Evolutionary conservation across 2,113 vertebrate species (phyloP), one percentile per base, ranked within the genome.

Genomic region (Agelaius phoeniceus): DNA sequence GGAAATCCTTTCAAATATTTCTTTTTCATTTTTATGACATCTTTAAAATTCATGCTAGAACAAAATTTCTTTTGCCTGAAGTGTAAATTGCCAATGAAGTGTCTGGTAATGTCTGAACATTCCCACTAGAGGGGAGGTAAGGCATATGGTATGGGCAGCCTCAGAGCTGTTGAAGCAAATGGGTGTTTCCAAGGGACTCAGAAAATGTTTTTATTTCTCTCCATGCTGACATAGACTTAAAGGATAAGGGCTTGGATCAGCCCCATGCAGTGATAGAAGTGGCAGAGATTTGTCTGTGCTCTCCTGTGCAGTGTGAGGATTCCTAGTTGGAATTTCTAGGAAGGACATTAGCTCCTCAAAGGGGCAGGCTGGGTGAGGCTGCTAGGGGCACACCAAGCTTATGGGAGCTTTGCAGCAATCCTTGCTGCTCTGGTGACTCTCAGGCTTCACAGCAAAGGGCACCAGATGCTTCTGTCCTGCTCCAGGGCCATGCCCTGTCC

Each of bases 321-420:
- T 49, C 75, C 43, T 27, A 4, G 61, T 31, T 21, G 7, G 21
- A 24, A 27, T 11, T 30, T 5, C 0, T 13, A 13, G 57, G 79
- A 58, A 80, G 43, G 35, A 24, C n/a, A 7, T 41, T 9, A 57
- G 44, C 43, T 37, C 39, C 46, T 72, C 49, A 0, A 3, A 21
- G 1, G 0, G 9, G 54, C 54, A 12, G 43, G 35, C 46, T 35
- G 19, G 6, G 2, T 7, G 13, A 20, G 28, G 8, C 24, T 57
- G 48, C 44, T 5, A 0, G 12, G 13, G 28, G 2, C 31, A 35
- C 9, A 6, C 2, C 0, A 4, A 2, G 16, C 4, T 3, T 28
- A 0, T 0, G 3, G n/a, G 2, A 66, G 35, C 58, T 69, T 57
- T 30, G 80, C 63, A 54, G 69, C 51, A n/a, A 5, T 63, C 19